Evolutionary conservation across 2,888 invertebrate genomes (phyloP), one percentile per base, ranked within the genome.

Genomic region (Drosophila kanekoi): DNA sequence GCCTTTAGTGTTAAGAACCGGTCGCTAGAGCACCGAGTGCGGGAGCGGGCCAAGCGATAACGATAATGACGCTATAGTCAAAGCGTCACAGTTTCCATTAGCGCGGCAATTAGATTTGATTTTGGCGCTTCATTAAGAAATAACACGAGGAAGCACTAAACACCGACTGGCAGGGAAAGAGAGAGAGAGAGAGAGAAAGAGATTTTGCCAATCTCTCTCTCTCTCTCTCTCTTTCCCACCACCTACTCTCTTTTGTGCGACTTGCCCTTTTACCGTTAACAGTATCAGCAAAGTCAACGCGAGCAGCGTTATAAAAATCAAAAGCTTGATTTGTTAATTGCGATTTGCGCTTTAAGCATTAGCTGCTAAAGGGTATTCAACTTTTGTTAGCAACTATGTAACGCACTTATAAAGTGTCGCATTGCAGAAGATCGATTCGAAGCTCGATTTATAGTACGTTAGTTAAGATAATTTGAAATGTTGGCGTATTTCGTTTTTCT

Each of bases 51-150:
- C 16, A 37, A 14, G 20, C 58, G 83, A 83, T 82, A 82, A 81
- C 79, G 67, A 56, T 72, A 69, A 73, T 85, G 87, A 85, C 84
- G 85, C 54, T 71, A 78, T 73, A 68, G 80, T 68, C 71, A 67
- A 62, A 63, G 70, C 80, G 85, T 86, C 87, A 86, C 83, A 47
- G 47, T 23, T 52, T 56, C 59, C 67, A 71, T 74, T 73, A 77
- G 66, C 64, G 48, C 62, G 18, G 61, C 66, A 76, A 68, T 78
- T 81, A 67, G 63, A 82, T 82, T 82, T 85, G 62, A 80, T 78
- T 80, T 84, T 86, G 76, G 70, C 83, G 71, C 83, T 80, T 80
- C 51, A 85, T 82, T 81, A 85, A 69, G 63, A 64, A 73, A 28
- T 16, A 40, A 71, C 79, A 79, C 71, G 68, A 72, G 45, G 54